Evolutionary conservation across 2,888 invertebrate genomes (phyloP).

Genomic region (Netelia fuscicornis): DNA sequence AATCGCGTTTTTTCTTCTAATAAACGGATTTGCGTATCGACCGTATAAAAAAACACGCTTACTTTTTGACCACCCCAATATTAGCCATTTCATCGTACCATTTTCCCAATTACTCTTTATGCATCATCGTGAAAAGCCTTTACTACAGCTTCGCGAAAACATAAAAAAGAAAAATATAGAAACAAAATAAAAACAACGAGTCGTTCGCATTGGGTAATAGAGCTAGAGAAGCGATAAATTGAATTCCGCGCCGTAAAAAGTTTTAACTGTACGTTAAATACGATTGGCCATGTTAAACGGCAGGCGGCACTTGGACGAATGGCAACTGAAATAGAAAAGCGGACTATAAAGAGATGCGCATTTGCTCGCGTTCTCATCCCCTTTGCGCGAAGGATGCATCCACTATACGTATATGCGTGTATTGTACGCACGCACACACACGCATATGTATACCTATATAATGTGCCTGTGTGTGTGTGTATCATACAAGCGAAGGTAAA

Average conservation of each 20-base stretch:
- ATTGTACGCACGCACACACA: not conserved
- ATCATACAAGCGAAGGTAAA: slow-evolving; percentile 1
- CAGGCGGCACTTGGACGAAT: slow-evolving; percentile 29
- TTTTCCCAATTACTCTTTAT: not conserved
- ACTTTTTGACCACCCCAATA: too few species aligned
- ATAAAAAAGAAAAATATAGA: not conserved
- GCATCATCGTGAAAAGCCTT: not conserved
- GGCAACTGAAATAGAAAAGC: slow-evolving; percentile 41
- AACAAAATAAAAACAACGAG: not conserved
- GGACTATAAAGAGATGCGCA: slow-evolving; percentile 30
- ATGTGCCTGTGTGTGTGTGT: not conserved
- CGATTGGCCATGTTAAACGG: slow-evolving; percentile 19
- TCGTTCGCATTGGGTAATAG: slow-evolving; percentile 18
- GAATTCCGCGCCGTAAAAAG: slow-evolving; percentile 37
- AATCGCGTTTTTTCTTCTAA: too few species aligned
- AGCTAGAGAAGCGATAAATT: slow-evolving; percentile 42
- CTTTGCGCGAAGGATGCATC: slow-evolving; percentile 9
- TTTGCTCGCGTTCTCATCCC: slow-evolving; percentile 19
- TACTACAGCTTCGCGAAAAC: not conserved
- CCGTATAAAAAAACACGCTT: too few species aligned
- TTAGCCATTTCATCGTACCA: too few species aligned
- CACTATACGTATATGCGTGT: not conserved
- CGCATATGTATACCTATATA: not conserved
- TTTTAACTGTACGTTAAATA: slow-evolving; percentile 41
- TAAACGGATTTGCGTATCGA: too few species aligned